Evolutionary conservation across 2,888 invertebrate species (phyloP).

Genomic region (Eremobia ochroleuca): DNA sequence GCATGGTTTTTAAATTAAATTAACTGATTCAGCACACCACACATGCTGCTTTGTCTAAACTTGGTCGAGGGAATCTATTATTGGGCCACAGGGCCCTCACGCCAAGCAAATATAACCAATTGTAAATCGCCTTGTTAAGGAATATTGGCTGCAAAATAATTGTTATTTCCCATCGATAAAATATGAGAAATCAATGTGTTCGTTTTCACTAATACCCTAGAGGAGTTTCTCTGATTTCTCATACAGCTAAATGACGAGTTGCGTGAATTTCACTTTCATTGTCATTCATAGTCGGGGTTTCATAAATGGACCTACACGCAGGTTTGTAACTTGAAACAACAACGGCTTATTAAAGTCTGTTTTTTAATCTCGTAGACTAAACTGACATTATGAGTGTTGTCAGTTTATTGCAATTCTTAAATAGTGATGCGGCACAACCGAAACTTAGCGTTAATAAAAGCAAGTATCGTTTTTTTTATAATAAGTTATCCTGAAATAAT

Average conservation of each 20-base stretch:
- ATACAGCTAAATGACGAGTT: constrained; percentile 48
- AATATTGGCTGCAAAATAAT: background rate
- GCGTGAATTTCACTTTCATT: constrained; percentile 66
- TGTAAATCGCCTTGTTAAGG: background rate
- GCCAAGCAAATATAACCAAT: constrained; percentile 20
- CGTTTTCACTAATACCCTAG: constrained; percentile 60
- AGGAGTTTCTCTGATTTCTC: constrained; percentile 66
- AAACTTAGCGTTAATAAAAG: too few species aligned
- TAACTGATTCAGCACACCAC: constrained; percentile 1
- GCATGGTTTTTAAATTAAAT: background rate
- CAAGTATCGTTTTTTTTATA: too few species aligned
- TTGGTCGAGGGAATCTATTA: constrained; percentile 32
- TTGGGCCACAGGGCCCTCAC: constrained; percentile 38
- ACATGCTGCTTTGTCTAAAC: constrained; percentile 21
- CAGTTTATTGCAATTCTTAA: too few species aligned
- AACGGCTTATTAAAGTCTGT: background rate
- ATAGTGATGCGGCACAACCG: too few species aligned
- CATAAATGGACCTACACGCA: constrained; percentile 21
- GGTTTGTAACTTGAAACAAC: background rate
- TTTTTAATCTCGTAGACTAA: too few species aligned
- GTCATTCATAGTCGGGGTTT: constrained; percentile 34
- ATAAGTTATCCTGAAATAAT: too few species aligned
- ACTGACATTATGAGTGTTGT: too few species aligned
- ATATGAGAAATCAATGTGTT: constrained; percentile 26
- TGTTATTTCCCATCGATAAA: constrained; percentile 30